Evolutionary conservation across 2,888 invertebrate genomes (phyloP).

Genomic region (Meloe dianella): DNA sequence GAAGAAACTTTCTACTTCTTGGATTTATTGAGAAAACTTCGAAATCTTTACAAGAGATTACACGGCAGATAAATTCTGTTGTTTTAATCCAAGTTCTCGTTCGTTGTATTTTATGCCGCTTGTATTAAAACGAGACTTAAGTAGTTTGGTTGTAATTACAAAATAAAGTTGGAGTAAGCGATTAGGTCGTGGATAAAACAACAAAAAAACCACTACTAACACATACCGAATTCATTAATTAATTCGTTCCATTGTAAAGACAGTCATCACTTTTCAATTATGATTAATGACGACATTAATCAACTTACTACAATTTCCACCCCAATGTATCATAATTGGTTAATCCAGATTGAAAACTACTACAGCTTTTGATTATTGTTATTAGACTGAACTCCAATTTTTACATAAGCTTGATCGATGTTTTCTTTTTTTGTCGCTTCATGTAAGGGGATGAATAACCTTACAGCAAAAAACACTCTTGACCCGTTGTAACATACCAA

Average conservation of each 20-base stretch:
- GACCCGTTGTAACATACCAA: slow-evolving; percentile 31
- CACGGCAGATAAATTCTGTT: slow-evolving; percentile 14
- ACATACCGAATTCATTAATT: neutral
- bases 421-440: neutral
- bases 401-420: slow-evolving; percentile 27
- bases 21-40: slow-evolving; percentile 11
- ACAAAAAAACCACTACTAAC: neutral
- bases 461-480: slow-evolving; percentile 15
- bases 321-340: neutral
- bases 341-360: neutral
- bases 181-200: neutral
- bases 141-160: slow-evolving; percentile 16
- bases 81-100: neutral
- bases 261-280: neutral
- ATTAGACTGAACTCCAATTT: neutral
- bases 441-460: neutral
- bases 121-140: slow-evolving; percentile 11
- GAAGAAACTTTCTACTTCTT: neutral
- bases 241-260: neutral
- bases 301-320: neutral
- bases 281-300: slow-evolving; percentile 10
- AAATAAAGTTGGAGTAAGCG: neutral
- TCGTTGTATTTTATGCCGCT: neutral
- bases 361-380: neutral
- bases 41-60: slow-evolving; percentile 8